Base-by-base conservation (phyloP, 2,113 vertebrate species). In the Clarias macrocephalus region DNA sequence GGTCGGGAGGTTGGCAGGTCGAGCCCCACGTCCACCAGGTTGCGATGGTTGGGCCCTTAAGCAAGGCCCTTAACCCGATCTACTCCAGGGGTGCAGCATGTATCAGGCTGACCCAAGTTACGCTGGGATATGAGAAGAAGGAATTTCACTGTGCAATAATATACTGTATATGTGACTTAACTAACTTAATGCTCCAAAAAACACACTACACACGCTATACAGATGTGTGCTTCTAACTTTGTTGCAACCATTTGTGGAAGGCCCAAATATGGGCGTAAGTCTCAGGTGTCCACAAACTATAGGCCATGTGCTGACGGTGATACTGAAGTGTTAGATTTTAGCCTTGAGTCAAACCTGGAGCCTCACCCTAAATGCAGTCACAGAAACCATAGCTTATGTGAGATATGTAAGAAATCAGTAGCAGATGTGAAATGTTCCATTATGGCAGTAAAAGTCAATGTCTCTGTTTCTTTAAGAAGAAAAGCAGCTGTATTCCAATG, bases 401-500 rank as follows among this genome's bases (percentile, higher is more conserved):
- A 85, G n/a, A 48, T 77, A 63, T 77, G 59, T 63, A 77, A 30
- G 16, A 76, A 73, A 62, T 85, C 37, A 85, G 57, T 28, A 48
- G 72, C 84, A 85, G 42, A 54, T 85, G 59, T 85, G 57, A 59
- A 85, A 76, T 18, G 30, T 57, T 23, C 54, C 28, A 62, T 80
- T 80, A 70, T 37, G 2, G 21, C 52, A 70, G 73, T 80, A 56
- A 57, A 57, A n/a, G 28, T 42, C 10, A 80, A 65, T 21, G 62
- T 65, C n/a, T 79, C 57, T 79, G 37, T 54, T 52, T 76, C 60
- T 66, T 79, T 62, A 54, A 62, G 72, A 56, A 66, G n/a, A 85
- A 10, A 85, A 79, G 73, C 42, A 63, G 9, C 42, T 54, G 73
- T 15, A 52, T 76, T 52, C 65, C 60, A 23, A 5, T 48, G 66